phyloP scores from a whole-genome alignment of 2,113 vertebrate species.

The Donacobius atricapilla region DNA sequence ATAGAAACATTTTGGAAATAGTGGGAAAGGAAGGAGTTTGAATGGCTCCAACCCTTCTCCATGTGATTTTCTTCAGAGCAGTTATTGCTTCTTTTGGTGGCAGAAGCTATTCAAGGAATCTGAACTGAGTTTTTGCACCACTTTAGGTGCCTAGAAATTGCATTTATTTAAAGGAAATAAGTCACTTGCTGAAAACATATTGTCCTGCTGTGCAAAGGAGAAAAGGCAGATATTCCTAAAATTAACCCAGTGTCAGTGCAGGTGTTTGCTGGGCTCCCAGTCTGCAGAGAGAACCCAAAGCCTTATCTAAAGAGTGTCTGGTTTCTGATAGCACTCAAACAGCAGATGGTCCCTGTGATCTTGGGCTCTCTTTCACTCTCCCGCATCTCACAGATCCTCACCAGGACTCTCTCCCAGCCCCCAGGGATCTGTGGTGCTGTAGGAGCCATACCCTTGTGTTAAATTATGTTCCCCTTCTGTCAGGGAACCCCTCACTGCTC shows the following conservation, averaged over 20 bases:
- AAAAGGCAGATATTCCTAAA: not conserved
- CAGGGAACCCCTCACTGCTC: not conserved
- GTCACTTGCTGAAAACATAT: not conserved
- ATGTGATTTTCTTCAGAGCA: not conserved
- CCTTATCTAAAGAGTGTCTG: not conserved
- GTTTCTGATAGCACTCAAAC: not conserved
- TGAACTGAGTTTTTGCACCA: slow-evolving; percentile 5
- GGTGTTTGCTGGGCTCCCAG: not conserved
- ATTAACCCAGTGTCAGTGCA: not conserved
- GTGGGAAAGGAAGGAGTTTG: not conserved
- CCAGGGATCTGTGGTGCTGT: not conserved
- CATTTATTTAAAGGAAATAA: not conserved
- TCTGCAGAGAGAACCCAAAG: not conserved
- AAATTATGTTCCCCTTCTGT: not conserved
- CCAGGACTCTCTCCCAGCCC: not conserved
- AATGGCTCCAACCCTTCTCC: not conserved
- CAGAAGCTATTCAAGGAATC: not conserved
- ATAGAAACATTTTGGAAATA: not conserved
- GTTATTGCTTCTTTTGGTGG: slow-evolving; percentile 12
- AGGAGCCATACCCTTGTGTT: not conserved
- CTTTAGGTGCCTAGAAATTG: not conserved
- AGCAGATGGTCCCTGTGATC: not conserved
- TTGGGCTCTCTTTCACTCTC: not conserved
- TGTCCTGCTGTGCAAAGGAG: not conserved
- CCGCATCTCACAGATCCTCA: not conserved